A percentile compares a stretch with the other conserved stretches of the same genome.
phyloP scores from a whole-genome alignment of 2,113 vertebrate species.

The Microcebus tavaratra region DNA sequence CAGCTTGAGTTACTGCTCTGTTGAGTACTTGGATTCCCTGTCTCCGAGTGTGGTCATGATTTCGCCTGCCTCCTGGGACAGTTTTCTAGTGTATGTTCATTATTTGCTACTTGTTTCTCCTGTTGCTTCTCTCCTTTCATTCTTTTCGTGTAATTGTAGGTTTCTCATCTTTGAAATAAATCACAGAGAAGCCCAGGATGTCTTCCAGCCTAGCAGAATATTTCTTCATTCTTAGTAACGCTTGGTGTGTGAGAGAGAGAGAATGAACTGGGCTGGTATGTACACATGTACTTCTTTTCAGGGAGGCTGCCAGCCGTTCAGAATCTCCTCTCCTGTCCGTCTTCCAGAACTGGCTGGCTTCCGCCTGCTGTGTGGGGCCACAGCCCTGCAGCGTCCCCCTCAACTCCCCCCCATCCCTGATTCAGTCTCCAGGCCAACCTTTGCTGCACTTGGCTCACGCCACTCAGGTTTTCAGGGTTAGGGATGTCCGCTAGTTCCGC shows the following conservation, averaged over 20 bases:
- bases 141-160: background rate
- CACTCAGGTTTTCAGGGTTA: background rate
- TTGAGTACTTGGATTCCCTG: too few species aligned
- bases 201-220: background rate
- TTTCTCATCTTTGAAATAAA: background rate
- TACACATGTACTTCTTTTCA: background rate
- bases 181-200: background rate
- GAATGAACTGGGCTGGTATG: background rate
- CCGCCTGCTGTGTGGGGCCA: accelerated
- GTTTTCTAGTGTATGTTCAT: background rate
- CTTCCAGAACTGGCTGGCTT: too few species aligned
- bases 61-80: background rate
- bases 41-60: background rate
- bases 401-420: background rate
- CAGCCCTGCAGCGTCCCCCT: background rate
- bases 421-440: accelerated
- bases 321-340: background rate
- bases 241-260: too few species aligned
- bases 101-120: background rate
- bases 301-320: background rate
- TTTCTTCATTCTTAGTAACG: background rate
- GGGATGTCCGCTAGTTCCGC: background rate
- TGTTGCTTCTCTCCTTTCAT: background rate
- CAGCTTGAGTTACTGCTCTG: background rate
- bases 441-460: accelerated